Conservation (phyloP, 2,113 vertebrate species). For the Pedionomus torquatus region DNA sequence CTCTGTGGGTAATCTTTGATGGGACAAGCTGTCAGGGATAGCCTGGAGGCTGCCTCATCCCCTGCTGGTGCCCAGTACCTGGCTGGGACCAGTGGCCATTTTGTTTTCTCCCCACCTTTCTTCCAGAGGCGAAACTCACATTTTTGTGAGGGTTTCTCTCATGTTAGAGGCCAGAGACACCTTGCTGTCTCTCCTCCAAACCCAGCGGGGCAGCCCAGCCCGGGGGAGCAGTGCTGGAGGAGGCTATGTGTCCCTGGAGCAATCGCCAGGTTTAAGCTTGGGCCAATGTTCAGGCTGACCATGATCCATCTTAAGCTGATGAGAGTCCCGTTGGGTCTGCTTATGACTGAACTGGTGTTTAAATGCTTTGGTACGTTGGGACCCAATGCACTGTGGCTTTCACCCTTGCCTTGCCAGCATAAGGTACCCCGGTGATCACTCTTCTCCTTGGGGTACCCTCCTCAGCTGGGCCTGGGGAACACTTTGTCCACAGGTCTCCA, state of each 20-base stretch:
- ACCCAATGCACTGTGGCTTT: background rate
- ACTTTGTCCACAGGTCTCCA: background rate
- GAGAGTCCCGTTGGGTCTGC: background rate
- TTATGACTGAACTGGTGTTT: background rate
- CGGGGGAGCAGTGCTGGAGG: background rate
- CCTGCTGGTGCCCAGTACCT: fast-evolving
- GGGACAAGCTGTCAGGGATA: background rate
- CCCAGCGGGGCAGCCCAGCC: background rate
- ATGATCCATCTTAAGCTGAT: background rate
- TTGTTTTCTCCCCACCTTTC: background rate
- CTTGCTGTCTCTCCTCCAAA: background rate
- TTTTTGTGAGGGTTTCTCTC: background rate
- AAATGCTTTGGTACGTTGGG: background rate
- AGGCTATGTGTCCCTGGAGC: fast-evolving
- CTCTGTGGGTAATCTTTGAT: background rate
- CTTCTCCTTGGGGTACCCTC: background rate
- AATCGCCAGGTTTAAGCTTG: background rate
- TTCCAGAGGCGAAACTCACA: background rate
- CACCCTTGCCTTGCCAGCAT: background rate
- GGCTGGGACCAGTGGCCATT: background rate
- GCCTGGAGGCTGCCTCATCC: background rate
- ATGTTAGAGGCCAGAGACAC: background rate
- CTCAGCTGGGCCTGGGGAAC: background rate
- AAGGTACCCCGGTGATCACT: fast-evolving
- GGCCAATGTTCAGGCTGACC: background rate